phyloP scores from a whole-genome alignment of 2,797 vertebrate species.

The Aeoliscus strigatus region DNA sequence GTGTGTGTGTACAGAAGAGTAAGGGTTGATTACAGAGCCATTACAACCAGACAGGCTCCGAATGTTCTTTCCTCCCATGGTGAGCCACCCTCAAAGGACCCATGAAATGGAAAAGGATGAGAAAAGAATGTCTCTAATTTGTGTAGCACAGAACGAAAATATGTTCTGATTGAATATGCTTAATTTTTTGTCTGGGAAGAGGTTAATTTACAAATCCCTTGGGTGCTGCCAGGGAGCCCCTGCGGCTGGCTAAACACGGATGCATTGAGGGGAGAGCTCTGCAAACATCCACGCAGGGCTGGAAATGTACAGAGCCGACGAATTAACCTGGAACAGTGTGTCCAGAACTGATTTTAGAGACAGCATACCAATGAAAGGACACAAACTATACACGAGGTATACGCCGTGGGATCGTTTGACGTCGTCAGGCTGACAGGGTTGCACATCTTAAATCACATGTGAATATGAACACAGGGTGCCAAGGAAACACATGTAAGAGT shows the following conservation, averaged over 20 bases:
- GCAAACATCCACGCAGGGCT: not conserved
- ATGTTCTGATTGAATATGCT: conserved; percentile 47
- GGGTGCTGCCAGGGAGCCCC: conserved; percentile 29
- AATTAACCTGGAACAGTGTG: conserved; percentile 1
- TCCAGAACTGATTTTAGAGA: not conserved
- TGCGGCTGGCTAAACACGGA: conserved; percentile 19
- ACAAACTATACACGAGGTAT: too few relatives aligned
- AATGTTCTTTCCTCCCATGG: conserved; percentile 70
- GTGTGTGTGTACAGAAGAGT: conserved; percentile 9
- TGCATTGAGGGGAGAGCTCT: conserved; percentile 1
- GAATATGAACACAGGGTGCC: too few relatives aligned
- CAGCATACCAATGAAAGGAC: not conserved
- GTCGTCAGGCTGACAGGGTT: too few relatives aligned
- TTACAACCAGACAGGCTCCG: conserved; percentile 80
- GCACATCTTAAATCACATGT: too few relatives aligned
- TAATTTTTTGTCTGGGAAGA: conserved; percentile 51
- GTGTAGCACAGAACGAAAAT: conserved; percentile 53
- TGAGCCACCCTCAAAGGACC: conserved; percentile 74
- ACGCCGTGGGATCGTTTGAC: too few relatives aligned
- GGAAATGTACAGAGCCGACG: too few relatives aligned
- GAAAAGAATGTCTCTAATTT: conserved; percentile 66
- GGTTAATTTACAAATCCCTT: conserved; percentile 60
- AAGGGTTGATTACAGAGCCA: conserved; percentile 68
- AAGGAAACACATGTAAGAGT: too few relatives aligned
- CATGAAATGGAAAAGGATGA: conserved; percentile 60